Evolutionary conservation across 1,140 invertebrate genomes (phyloP).

Genomic region (Hycleus cichorii): DNA sequence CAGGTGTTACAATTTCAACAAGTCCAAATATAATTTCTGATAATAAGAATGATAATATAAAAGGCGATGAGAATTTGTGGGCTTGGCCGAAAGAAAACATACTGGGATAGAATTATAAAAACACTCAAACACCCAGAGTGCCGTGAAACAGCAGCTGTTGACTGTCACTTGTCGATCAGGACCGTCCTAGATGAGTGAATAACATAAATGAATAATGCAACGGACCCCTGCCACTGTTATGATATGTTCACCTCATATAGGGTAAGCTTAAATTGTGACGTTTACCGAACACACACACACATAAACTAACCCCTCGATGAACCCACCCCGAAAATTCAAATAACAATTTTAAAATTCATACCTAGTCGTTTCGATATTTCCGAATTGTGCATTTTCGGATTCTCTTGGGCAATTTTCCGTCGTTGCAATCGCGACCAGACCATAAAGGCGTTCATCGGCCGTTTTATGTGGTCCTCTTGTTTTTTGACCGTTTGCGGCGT

Average conservation of each 20-base stretch:
- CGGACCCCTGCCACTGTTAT: constrained; percentile 34
- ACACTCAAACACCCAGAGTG: constrained; percentile 27
- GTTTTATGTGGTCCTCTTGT: constrained; percentile 70
- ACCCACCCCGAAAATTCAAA: neutral
- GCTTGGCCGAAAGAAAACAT: too few species aligned
- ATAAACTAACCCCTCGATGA: too few species aligned
- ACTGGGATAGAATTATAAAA: constrained; percentile 11
- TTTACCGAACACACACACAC: constrained; percentile 28
- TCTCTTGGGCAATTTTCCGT: constrained; percentile 91
- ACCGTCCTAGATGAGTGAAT: constrained; percentile 34
- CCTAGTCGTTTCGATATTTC: constrained; percentile 93
- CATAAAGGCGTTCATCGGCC: constrained; percentile 87
- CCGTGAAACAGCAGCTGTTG: constrained; percentile 37
- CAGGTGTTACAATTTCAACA: constrained; percentile 1
- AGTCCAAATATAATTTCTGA: neutral
- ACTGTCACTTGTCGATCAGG: constrained; percentile 40
- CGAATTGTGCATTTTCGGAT: constrained; percentile 98
- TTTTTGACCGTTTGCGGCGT: constrained; percentile 32
- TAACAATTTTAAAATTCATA: constrained; percentile 43
- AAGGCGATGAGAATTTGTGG: neutral
- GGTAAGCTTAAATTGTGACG: constrained; percentile 40
- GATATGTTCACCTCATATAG: constrained; percentile 37
- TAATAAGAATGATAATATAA: neutral
- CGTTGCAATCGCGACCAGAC: constrained; percentile 81
- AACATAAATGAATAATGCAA: constrained; percentile 38